Conservation (phyloP, 2,113 vertebrate species). For the Anas platyrhynchos region DNA sequence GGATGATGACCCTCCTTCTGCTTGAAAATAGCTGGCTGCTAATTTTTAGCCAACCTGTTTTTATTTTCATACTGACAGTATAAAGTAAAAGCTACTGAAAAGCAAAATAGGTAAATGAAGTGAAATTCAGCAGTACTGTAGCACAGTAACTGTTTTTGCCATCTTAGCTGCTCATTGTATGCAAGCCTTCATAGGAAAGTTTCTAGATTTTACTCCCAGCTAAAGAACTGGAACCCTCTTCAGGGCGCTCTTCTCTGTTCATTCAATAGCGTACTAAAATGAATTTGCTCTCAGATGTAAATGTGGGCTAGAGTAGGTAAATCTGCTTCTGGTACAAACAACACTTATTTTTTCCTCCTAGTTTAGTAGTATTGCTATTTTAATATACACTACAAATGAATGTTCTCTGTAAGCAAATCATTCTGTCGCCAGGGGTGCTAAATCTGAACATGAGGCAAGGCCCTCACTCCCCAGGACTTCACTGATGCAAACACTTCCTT, state of each 20-base stretch:
- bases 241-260: neutral
- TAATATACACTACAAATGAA: neutral
- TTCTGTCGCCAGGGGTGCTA: neutral
- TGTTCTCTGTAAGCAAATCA: neutral
- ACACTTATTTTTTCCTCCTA: neutral
- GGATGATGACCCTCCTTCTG: neutral
- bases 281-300: neutral
- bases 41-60: neutral
- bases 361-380: neutral
- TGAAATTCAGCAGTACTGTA: neutral
- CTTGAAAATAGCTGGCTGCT: neutral
- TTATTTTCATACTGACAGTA: neutral
- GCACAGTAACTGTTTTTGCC: neutral
- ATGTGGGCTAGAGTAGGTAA: neutral
- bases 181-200: neutral
- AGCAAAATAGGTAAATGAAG: neutral
- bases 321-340: neutral
- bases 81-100: neutral
- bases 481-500: neutral
- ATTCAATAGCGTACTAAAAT: neutral
- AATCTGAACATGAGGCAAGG: neutral
- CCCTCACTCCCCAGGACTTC: neutral
- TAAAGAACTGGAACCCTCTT: neutral
- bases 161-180: neutral
- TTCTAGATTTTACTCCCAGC: neutral